Evolutionary conservation across 2,113 vertebrate genomes (phyloP), one percentile per base, ranked within the genome.

Genomic region (Tor tambroides): DNA sequence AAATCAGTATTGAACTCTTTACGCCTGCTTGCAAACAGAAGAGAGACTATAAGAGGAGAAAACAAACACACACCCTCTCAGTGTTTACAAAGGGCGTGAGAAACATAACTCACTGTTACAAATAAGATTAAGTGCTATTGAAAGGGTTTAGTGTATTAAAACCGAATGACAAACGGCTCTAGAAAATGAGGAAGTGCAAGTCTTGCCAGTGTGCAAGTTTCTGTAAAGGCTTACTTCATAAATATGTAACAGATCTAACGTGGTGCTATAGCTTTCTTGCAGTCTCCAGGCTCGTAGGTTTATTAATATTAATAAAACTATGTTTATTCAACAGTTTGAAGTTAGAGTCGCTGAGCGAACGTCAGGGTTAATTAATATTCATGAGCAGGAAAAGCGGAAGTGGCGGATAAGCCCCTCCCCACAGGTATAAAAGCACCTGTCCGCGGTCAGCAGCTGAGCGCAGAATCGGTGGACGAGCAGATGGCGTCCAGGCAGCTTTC

Each of bases 401-500:
- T 35, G 17, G 1, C 6, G n/a, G 41, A 2, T 35, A 61, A 12
- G 77, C 77, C 51, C 49, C 28, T 6, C 77, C 51, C 38, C 30
- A 0, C 51, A 15, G 30, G 30, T 15, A 8, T 12, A 80, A n/a
- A 56, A n/a, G 3, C 51, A 79, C 76, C 28, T 32, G 28, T 32
- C 17, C 12, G 28, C 28, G 3, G 28, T 23, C 51, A 12, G 49
- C 5, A 17, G 41, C 10, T 2, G 7, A 41, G 43, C 10, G 43
- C 14, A 51, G 28, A 21, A 3, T 35, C 19, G 14, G 5, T 3
- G 5, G 28, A 56, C 19, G 69, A 80, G n/a, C 35, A 19, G 7
- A 85, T 76, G 76, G 87, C 82, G 83, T 38, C 67, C 11, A 26
- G 30, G 43, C 69, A 67, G 78, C 43, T 56, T 35, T 46, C 87